Percentiles rank a stretch among this genome's conserved stretches.
Evolutionary conservation across 2,113 vertebrate species (phyloP).

Genomic region (Pyxicephalus adspersus): DNA sequence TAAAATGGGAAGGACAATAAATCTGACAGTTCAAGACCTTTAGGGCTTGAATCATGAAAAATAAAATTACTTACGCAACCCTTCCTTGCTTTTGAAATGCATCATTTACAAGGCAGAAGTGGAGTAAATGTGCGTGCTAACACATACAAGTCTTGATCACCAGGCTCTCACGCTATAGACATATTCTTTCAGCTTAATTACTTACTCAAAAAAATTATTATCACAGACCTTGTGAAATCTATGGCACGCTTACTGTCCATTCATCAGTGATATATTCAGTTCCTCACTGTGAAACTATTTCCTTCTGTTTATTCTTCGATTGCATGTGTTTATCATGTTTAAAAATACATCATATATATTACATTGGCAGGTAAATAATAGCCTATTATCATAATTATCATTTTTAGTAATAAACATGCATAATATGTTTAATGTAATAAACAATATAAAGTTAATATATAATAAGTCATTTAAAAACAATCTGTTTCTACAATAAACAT

Average conservation of each 20-base stretch:
- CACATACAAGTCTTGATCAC: constrained; percentile 56
- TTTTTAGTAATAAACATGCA: no score
- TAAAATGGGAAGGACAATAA: constrained; percentile 77
- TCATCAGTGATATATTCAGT: background rate
- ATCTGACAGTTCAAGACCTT: constrained; percentile 79
- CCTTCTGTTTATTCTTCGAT: no score
- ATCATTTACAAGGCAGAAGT: constrained; percentile 64
- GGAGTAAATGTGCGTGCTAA: constrained; percentile 48
- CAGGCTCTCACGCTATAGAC: constrained; percentile 66
- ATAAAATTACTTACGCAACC: constrained; percentile 73
- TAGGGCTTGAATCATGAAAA: constrained; percentile 71
- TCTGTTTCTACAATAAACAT: no score
- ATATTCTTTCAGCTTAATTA: constrained; percentile 55
- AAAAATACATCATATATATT: no score
- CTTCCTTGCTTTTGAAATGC: constrained; percentile 64
- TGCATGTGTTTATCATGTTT: no score
- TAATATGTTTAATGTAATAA: no score
- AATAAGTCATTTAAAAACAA: no score
- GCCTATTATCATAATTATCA: no score
- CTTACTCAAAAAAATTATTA: constrained; percentile 42
- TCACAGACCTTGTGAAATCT: constrained; percentile 19
- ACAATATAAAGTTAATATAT: no score
- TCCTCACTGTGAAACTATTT: background rate
- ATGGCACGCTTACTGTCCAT: background rate
- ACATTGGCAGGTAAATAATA: no score